phyloP scores from a whole-genome alignment of 1,140 invertebrate genomes.

The Luehdorfia chinensis region DNA sequence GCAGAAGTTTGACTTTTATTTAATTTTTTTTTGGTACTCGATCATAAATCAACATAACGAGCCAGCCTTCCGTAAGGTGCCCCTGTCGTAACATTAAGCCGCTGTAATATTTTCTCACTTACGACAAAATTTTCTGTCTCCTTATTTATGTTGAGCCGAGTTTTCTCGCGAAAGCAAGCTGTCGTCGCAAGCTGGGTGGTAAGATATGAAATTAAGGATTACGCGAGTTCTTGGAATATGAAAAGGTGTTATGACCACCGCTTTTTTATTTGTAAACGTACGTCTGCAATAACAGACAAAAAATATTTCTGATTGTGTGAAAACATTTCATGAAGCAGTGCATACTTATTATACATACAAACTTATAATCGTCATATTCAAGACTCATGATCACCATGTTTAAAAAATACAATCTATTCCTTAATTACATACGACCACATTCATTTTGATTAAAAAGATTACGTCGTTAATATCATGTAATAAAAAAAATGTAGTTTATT shows the following conservation, averaged over 20 bases:
- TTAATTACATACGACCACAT: too few species aligned
- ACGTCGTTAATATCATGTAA: too few species aligned
- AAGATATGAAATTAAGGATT: slow-evolving; percentile 48
- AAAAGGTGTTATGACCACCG: background rate
- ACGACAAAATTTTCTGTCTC: slow-evolving; percentile 65
- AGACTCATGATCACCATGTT: too few species aligned
- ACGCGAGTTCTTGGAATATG: slow-evolving; percentile 18
- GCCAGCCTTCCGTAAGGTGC: slow-evolving; percentile 57
- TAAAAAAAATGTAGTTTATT: too few species aligned
- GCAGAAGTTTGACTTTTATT: slow-evolving; percentile 44
- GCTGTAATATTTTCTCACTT: slow-evolving; percentile 72
- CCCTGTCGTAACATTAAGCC: slow-evolving; percentile 64
- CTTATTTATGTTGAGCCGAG: slow-evolving; percentile 54
- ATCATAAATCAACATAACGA: slow-evolving; percentile 72
- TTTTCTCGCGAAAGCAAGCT: slow-evolving; percentile 42
- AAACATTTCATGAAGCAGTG: too few species aligned
- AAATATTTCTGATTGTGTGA: too few species aligned
- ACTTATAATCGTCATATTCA: too few species aligned
- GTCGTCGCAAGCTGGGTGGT: slow-evolving; percentile 44
- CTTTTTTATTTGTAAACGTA: too few species aligned
- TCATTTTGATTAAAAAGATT: too few species aligned
- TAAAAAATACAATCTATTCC: too few species aligned
- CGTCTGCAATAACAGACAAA: too few species aligned
- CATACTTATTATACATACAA: too few species aligned
- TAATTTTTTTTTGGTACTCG: slow-evolving; percentile 44